Evolutionary conservation across 2,113 vertebrate species (phyloP).

Genomic region (Amia ocellicauda): DNA sequence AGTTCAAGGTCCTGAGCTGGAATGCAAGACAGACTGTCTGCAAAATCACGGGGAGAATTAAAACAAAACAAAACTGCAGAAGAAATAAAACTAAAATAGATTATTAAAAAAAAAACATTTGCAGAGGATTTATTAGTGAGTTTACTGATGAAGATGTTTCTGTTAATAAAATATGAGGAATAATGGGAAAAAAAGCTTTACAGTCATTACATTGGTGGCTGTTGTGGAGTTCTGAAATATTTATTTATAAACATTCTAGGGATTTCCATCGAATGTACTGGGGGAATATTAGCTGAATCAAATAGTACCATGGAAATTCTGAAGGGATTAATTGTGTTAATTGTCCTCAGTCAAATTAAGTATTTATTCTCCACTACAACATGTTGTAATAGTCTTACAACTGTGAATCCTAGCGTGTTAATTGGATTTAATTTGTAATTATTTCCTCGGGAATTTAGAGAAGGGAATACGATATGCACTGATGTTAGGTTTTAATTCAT

Average conservation of each 20-base stretch:
- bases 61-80: background rate
- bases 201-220: too few species aligned
- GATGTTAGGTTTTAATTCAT: conserved; percentile 29
- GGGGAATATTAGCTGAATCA: conserved; percentile 62
- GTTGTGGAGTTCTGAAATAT: too few species aligned
- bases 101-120: too few species aligned
- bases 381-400: conserved; percentile 54
- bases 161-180: too few species aligned
- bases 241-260: too few species aligned
- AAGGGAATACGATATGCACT: too few species aligned
- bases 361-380: conserved; percentile 65
- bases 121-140: too few species aligned
- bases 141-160: too few species aligned
- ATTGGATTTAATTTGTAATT: conserved; percentile 76
- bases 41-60: background rate
- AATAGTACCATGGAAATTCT: conserved; percentile 62
- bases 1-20: background rate
- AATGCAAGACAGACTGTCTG: background rate
- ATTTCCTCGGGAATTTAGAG: too few species aligned
- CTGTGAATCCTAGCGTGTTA: conserved; percentile 52
- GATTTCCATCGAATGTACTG: too few species aligned
- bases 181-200: too few species aligned
- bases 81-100: too few species aligned
- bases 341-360: conserved; percentile 75
- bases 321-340: conserved; percentile 78